These are phyloP conservation scores for Anomalospiza imberbis DNA, from an alignment of 2,797 vertebrate genomes.

Conservation along the genomic window DNA sequence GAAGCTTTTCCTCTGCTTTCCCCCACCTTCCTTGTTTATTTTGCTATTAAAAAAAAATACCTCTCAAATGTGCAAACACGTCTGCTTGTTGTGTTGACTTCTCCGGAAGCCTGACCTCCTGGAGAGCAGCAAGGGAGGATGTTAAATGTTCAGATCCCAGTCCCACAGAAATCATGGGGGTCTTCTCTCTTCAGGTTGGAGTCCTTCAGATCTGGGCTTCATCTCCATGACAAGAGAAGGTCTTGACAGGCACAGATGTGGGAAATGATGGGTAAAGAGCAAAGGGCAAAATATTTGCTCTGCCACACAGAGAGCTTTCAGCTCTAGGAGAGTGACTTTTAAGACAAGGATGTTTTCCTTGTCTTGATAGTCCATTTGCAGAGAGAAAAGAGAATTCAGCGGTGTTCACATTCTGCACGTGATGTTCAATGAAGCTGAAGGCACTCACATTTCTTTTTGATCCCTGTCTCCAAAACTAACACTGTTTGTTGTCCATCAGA, in stretches of 20 bases:
- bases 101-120: neutral
- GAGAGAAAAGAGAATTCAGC: neutral
- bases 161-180: neutral
- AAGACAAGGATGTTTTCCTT: neutral
- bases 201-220: neutral
- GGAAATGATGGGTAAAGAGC: neutral
- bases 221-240: neutral
- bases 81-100: neutral
- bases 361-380: neutral
- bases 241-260: neutral
- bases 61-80: neutral
- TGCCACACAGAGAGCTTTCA: neutral
- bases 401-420: neutral
- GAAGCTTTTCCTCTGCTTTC: neutral
- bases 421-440: neutral
- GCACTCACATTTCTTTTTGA: neutral
- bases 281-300: neutral
- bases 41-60: conserved; percentile 12
- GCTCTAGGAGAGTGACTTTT: neutral
- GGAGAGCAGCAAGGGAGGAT: neutral
- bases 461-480: neutral
- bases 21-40: conserved; percentile 48
- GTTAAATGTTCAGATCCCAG: neutral
- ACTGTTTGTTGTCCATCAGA: neutral
- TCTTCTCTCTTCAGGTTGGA: neutral